A percentile compares a stretch with the other conserved stretches of the same genome.
Evolutionary conservation across 1,140 invertebrate species (phyloP).

Genomic region (Pemphigus obesinymphae): DNA sequence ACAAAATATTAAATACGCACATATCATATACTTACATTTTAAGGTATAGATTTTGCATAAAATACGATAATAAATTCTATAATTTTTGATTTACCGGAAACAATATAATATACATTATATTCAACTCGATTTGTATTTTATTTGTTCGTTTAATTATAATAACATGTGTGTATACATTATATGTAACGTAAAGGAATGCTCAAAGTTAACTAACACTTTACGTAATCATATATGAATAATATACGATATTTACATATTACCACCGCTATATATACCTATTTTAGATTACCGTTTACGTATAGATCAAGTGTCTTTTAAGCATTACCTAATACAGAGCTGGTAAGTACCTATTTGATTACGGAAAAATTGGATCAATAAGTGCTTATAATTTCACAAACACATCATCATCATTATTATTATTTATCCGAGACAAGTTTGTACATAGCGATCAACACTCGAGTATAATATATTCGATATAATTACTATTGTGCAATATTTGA

Average conservation of each 20-base stretch:
- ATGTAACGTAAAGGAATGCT: too few species aligned
- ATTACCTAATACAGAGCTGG: background rate
- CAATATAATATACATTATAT: too few species aligned
- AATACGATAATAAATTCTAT: too few species aligned
- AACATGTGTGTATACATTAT: too few species aligned
- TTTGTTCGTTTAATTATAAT: too few species aligned
- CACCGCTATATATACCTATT: background rate
- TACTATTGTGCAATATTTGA: background rate
- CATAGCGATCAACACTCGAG: background rate
- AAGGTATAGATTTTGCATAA: too few species aligned
- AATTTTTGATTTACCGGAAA: too few species aligned
- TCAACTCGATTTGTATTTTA: too few species aligned
- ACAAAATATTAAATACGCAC: too few species aligned
- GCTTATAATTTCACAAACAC: background rate
- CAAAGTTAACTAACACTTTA: background rate
- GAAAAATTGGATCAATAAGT: background rate
- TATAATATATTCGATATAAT: background rate
- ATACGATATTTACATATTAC: background rate
- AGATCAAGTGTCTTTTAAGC: background rate
- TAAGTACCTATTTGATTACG: background rate
- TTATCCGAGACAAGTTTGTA: background rate
- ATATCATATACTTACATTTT: too few species aligned
- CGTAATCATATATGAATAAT: background rate
- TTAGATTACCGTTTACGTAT: background rate
- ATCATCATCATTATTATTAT: too few species aligned